Evolutionary conservation across 2,888 invertebrate genomes (phyloP), one percentile per base, ranked within the genome.

Genomic region (Eugnorisma glareosa): DNA sequence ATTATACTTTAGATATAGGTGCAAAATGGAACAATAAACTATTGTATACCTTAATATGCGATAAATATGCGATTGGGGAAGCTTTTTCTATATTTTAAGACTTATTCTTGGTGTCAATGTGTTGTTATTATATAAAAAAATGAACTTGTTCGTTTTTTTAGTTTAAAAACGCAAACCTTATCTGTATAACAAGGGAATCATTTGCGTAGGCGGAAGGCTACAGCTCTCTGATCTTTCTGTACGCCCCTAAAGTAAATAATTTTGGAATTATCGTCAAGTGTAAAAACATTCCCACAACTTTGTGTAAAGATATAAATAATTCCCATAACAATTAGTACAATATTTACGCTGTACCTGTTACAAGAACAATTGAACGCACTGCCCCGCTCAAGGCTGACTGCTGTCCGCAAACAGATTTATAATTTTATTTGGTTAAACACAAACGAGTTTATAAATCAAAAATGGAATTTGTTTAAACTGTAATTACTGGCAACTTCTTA

Each of bases 381-480:
- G 13, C 28, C 11, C 24, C 24, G 35, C 31, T 21, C 64, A 59
- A 82, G 54, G 78, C n/a, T 67, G 37, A 31, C 28, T 31, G 28
- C 61, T 21, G 43, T 37, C 24, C 24, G 15, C 64, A 37, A 43
- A 35, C 4, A 10, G 21, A 48, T 51, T 82, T 76, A 45, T 82
- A 64, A 81, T 77, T 70, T 77, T 66, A 82, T 82, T 82, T 81
- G 21, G 35, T 59, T 68, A 43, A 35, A 48, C 8, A 48, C n/a
- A 71, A 77, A 82, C 80, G 1, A 67, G 83, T 82, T 82, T 77
- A 28, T 51, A 68, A 82, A 54, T 61, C 48, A 11, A 45, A 69
- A 70, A 80, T 43, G 37, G 35, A 67, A 68, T 68, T 83, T 84
- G 2, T 75, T 35, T 45, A 43, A 67, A 68, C 84, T 84, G 80